A percentile compares a stretch with the other conserved stretches of the same genome.
phyloP scores from a whole-genome alignment of 2,797 vertebrate species.

The Squalus acanthias region DNA sequence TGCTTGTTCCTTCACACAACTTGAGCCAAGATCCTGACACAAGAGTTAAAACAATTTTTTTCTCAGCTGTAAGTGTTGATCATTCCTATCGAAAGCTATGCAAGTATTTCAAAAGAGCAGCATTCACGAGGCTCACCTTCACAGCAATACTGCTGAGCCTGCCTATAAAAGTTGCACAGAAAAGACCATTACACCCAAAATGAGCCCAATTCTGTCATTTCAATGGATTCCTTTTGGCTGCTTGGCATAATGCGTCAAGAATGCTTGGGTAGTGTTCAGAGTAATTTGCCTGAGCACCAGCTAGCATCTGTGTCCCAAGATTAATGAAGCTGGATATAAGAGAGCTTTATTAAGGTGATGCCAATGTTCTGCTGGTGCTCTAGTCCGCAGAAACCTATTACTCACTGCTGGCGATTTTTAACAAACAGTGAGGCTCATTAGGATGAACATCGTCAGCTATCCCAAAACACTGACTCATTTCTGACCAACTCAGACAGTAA shows the following conservation, averaged over 20 bases:
- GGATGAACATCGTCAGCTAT: neutral
- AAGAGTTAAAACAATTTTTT: neutral
- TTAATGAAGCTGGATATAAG: neutral
- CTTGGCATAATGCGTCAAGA: neutral
- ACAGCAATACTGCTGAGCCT: neutral
- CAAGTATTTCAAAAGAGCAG: neutral
- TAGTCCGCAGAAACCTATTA: neutral
- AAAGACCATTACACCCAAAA: neutral
- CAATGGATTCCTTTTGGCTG: neutral
- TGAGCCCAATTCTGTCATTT: neutral
- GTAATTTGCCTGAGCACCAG: neutral
- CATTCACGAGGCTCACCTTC: neutral
- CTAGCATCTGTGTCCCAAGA: neutral
- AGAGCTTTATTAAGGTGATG: conserved; percentile 4
- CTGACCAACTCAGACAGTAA: neutral
- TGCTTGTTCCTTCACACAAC: neutral
- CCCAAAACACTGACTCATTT: neutral
- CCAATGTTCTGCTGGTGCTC: neutral
- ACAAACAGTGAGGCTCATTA: neutral
- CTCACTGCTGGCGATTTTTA: neutral
- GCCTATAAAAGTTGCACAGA: neutral
- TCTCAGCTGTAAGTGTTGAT: neutral
- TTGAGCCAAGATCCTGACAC: neutral
- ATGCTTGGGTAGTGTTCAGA: neutral
- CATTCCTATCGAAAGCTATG: neutral